Evolutionary conservation across 2,113 vertebrate species (phyloP).

Genomic region (Pedionomus torquatus): DNA sequence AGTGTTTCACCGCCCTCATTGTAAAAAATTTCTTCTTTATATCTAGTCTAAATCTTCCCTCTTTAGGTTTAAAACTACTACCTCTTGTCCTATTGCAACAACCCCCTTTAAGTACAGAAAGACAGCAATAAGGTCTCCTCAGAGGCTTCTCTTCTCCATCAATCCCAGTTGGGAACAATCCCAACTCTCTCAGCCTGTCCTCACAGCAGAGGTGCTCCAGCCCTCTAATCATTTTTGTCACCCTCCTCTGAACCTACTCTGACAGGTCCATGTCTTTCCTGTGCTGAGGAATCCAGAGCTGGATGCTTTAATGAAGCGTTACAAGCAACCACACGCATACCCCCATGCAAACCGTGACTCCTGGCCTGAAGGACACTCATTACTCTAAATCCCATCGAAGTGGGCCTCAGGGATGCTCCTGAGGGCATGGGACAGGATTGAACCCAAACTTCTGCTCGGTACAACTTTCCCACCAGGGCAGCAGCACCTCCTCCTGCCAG

Average conservation of each 20-base stretch:
- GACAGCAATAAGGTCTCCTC: not conserved
- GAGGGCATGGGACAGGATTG: not conserved
- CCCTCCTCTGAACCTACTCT: not conserved
- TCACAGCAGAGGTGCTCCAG: not conserved
- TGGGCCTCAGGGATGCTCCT: not conserved
- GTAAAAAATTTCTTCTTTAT: not conserved
- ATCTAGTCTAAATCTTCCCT: not conserved
- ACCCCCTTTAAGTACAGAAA: not conserved
- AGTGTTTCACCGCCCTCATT: not conserved
- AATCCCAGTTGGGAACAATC: too few species aligned
- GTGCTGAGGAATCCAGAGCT: not conserved
- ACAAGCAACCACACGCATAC: rapidly evolving
- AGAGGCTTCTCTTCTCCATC: not conserved
- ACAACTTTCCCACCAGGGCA: not conserved
- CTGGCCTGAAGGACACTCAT: not conserved
- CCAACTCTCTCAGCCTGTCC: not conserved
- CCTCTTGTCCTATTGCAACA: not conserved
- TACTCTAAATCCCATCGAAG: not conserved
- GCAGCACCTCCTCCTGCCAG: not conserved
- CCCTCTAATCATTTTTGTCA: not conserved
- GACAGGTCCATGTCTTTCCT: not conserved
- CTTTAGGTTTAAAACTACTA: not conserved
- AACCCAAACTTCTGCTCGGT: not conserved
- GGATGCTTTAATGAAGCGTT: rapidly evolving
- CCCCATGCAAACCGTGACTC: rapidly evolving